Percentiles rank a stretch among this genome's conserved stretches.
Evolutionary conservation across 2,113 vertebrate genomes (phyloP).

Genomic region (Equus przewalskii): DNA sequence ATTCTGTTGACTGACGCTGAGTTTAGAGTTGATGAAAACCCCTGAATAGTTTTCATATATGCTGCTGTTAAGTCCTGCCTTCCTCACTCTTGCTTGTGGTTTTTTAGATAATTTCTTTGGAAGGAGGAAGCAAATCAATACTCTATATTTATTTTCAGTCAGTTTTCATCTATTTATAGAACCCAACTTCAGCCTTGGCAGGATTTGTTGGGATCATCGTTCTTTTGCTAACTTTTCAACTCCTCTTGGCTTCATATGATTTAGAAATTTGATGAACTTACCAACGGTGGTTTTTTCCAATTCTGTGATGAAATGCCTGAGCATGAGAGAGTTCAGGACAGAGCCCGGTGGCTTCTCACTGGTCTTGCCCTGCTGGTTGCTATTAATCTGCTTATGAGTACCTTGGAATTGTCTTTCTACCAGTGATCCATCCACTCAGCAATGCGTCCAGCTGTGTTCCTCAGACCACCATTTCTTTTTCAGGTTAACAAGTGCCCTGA

Average conservation of each 20-base stretch:
- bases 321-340: background rate
- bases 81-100: background rate
- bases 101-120: background rate
- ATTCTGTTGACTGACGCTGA: background rate
- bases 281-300: background rate
- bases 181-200: background rate
- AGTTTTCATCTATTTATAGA: constrained; percentile 18
- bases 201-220: constrained; percentile 6
- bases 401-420: background rate
- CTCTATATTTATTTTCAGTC: background rate
- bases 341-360: background rate
- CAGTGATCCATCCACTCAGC: background rate
- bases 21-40: background rate
- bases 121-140: background rate
- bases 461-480: background rate
- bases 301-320: background rate
- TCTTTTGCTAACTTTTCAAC: background rate
- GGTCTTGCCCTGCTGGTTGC: background rate
- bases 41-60: background rate
- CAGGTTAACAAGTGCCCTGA: background rate
- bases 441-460: background rate
- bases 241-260: background rate
- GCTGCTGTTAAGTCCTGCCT: background rate
- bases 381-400: background rate
- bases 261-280: constrained; percentile 25